Conservation (phyloP, 2,113 vertebrate species). For the Psephotus haematonotus region DNA sequence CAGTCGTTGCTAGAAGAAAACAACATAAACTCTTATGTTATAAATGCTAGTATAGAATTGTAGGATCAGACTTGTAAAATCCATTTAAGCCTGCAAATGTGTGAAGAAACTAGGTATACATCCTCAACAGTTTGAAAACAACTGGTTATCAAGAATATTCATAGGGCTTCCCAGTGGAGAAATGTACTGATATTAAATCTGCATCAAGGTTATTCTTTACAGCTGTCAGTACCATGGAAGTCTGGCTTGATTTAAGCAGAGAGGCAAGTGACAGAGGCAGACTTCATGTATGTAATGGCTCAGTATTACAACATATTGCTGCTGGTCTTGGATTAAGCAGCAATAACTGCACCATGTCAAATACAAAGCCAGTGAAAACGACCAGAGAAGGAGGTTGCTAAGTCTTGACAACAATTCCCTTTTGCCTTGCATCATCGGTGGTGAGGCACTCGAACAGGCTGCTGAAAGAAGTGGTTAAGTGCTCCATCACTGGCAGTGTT, state of each 20-base stretch:
- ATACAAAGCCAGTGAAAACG: neutral
- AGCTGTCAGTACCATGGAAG: neutral
- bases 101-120: neutral
- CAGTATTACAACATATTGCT: neutral
- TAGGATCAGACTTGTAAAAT: neutral
- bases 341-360: neutral
- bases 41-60: neutral
- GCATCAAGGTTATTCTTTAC: neutral
- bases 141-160: neutral
- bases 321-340: neutral
- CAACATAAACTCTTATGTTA: neutral
- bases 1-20: slow-evolving; percentile 80
- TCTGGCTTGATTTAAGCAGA: neutral
- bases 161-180: neutral
- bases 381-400: neutral
- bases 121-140: neutral
- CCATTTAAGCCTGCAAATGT: neutral
- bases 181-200: neutral
- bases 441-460: neutral
- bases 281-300: neutral
- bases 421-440: neutral
- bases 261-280: neutral
- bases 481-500: neutral
- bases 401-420: neutral
- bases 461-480: neutral